These are phyloP conservation scores for Pristionchus arcanus DNA, from an alignment of 2,888 invertebrate species.

Conservation along the genomic window DNA sequence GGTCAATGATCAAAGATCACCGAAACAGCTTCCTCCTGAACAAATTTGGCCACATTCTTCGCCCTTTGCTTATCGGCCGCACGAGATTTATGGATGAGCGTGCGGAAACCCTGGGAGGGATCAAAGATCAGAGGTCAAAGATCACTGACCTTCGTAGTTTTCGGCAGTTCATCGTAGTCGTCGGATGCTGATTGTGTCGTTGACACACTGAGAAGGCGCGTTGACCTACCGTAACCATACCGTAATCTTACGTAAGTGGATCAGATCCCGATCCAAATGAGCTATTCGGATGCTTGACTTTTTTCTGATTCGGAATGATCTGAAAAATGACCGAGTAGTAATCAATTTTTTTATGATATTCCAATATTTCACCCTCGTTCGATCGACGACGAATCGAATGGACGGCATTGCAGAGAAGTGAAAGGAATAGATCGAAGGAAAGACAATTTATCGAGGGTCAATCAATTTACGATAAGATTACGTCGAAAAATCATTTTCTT, in stretches of 20 bases:
- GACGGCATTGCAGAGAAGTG: background rate
- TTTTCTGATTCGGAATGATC: background rate
- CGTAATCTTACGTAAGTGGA: background rate
- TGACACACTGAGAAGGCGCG: background rate
- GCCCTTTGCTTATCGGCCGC: background rate
- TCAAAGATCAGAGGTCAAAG: background rate
- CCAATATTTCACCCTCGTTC: background rate
- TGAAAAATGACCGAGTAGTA: background rate
- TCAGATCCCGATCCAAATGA: background rate
- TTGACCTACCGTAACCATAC: background rate
- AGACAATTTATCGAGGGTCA: background rate
- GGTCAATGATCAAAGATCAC: slow-evolving; percentile 24
- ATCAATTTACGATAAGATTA: background rate
- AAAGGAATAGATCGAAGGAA: background rate
- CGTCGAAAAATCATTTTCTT: too few relatives aligned
- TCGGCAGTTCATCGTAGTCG: background rate
- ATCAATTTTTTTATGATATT: background rate
- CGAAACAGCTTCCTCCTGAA: background rate
- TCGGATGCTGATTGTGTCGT: background rate
- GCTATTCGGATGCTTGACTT: background rate
- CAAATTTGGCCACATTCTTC: background rate
- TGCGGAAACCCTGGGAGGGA: background rate
- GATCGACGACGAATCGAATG: background rate
- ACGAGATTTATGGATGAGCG: background rate
- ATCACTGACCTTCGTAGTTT: background rate